Percentiles rank a stretch among this genome's conserved stretches.
Conservation (phyloP, 92 coral and sea anemone genomes). For the Porites divaricata region DNA sequence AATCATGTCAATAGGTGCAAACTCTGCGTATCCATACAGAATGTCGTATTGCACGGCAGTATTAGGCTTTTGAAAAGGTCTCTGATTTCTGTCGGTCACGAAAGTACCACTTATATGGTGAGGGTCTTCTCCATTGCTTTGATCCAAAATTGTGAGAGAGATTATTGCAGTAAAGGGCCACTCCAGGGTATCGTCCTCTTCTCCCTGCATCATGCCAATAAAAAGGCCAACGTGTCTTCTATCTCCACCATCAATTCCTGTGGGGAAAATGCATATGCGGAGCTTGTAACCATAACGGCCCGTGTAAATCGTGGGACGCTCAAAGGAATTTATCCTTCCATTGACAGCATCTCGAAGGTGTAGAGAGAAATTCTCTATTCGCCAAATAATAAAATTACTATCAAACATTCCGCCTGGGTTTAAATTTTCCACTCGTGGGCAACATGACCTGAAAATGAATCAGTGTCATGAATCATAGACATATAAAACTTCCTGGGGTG, state of each 20-base stretch:
- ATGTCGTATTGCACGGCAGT: slow-evolving; percentile 58
- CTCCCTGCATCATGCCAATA: slow-evolving; percentile 76
- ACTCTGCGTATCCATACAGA: slow-evolving; percentile 84
- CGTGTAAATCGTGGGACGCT: slow-evolving; percentile 75
- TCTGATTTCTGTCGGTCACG: slow-evolving; percentile 73
- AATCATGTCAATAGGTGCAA: slow-evolving; percentile 72
- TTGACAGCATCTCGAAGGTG: slow-evolving; percentile 44
- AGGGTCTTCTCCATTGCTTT: slow-evolving; percentile 59
- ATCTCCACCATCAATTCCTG: slow-evolving; percentile 69
- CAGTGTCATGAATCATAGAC: neutral
- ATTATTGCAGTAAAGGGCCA: slow-evolving; percentile 87
- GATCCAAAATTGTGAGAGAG: slow-evolving; percentile 79
- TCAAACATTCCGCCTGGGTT: slow-evolving; percentile 67
- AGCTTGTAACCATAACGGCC: slow-evolving; percentile 77
- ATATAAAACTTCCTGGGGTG: no score
- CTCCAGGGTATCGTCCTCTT: slow-evolving; percentile 63
- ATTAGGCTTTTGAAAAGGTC: slow-evolving; percentile 77
- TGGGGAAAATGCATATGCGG: slow-evolving; percentile 68
- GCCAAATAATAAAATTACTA: slow-evolving; percentile 72
- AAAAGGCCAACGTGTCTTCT: slow-evolving; percentile 69
- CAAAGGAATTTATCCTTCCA: slow-evolving; percentile 61
- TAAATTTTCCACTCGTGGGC: neutral
- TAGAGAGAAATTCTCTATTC: slow-evolving; percentile 64
- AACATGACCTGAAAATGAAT: neutral
- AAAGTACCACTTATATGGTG: slow-evolving; percentile 81